Base-by-base conservation (phyloP, 1,140 invertebrate species). In the Heliconius nattereri region DNA sequence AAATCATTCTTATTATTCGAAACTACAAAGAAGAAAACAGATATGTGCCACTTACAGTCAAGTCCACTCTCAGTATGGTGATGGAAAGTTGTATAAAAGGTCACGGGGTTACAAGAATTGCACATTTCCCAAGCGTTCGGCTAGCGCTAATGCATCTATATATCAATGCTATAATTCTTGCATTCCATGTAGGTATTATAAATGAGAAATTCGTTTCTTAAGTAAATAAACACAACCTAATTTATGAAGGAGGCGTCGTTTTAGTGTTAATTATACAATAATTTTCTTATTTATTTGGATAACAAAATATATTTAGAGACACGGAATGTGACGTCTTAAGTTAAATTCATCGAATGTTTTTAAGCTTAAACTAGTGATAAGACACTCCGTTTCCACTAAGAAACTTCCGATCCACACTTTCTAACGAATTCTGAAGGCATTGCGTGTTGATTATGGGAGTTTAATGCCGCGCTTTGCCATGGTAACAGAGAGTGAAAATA, bases 51-150 rank as follows among this genome's bases (percentile, higher is more conserved):
- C 23, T 66, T 66, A 9, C 11, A 66, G 3, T 66, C 23, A 66
- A 66, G 23, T 66, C 23, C 23, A 66, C 29, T 13, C 57, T 66
- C 23, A 66, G 23, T 20, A 60, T 7, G 20, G 20, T 66, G 70
- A 76, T 72, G 78, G 73, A 79, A 76, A 76, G 73, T 75, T 74
- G 32, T 32, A 75, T 26, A 45, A 75, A 79, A 79, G 78, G 78
- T 79, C 78, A 52, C 20, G 57, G 32, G 78, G 78, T 57, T 70
- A 75, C 32, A 70, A 45, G 60, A 74, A 79, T 75, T 79, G 73
- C 29, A 76, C 49, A 76, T 79, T 79, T 79, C 78, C 66, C 23
- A 75, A 79, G 74, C 73, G 74, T 60, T 71, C 37, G 75, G 37
- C 73, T 49, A 78, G 73, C 60, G 11, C 35, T 79, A 79, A 79